These are phyloP conservation scores for Oreocharis arfaki DNA, from an alignment of 2,113 vertebrate species.

Conservation along the genomic window DNA sequence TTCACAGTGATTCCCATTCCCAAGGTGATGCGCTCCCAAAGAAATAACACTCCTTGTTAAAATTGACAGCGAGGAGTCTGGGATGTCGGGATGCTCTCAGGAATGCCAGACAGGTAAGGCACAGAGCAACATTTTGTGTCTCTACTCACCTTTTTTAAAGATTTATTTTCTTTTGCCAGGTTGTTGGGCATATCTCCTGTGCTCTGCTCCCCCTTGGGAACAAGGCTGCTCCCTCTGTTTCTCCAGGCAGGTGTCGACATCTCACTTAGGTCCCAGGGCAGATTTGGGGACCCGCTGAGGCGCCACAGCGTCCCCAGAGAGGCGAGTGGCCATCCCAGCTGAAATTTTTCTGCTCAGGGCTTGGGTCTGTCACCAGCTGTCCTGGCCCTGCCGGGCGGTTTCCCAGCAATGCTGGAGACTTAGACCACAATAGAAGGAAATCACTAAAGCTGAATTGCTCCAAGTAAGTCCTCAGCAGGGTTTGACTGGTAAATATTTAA, in stretches of 20 bases:
- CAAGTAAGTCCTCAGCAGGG: conserved; percentile 62
- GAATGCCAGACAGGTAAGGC: background rate
- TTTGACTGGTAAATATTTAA: conserved; percentile 71
- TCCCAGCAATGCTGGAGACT: conserved; percentile 18
- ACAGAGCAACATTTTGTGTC: background rate
- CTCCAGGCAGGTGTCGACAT: accelerated
- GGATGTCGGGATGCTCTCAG: background rate
- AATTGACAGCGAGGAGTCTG: background rate
- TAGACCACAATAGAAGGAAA: conserved; percentile 57
- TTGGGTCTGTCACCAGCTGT: background rate
- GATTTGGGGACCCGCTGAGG: accelerated
- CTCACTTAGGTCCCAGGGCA: background rate
- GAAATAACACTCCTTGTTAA: background rate
- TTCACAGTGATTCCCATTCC: background rate
- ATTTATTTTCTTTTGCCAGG: background rate
- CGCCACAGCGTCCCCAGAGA: accelerated
- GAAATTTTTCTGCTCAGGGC: accelerated
- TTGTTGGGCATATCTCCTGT: background rate
- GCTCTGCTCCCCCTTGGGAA: background rate
- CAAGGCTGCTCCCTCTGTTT: background rate
- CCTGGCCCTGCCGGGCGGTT: background rate
- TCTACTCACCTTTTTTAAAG: background rate
- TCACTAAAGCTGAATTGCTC: conserved; percentile 60
- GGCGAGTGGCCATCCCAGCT: background rate
- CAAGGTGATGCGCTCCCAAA: background rate